Evolutionary conservation across 2,113 vertebrate genomes (phyloP).

Genomic region (Phalacrocorax brasilianus): DNA sequence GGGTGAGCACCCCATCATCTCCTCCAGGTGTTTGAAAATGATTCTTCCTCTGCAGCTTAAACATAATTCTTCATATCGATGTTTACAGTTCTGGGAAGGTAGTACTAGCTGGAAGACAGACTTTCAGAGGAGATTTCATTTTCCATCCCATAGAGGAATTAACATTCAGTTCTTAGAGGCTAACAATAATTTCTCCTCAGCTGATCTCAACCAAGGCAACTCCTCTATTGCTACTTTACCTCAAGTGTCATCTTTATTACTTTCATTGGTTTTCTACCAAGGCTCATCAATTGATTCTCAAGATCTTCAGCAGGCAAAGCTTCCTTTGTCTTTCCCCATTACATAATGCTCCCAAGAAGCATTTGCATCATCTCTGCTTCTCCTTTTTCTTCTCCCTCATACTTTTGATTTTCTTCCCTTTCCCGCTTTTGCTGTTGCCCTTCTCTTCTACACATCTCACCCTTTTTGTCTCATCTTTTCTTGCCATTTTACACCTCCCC

Average conservation of each 20-base stretch:
- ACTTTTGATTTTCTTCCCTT: not conserved
- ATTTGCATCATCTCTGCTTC: not conserved
- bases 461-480: not conserved
- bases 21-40: not conserved
- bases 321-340: not conserved
- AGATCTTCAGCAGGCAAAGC: not conserved
- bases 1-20: not conserved
- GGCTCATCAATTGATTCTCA: not conserved
- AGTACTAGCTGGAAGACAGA: not conserved
- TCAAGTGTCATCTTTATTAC: not conserved
- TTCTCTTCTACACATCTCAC: not conserved
- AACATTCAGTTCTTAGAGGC: not conserved
- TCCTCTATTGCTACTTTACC: not conserved
- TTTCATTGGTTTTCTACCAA: not conserved
- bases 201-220: not conserved
- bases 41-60: not conserved
- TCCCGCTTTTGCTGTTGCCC: not conserved
- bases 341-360: fast-evolving
- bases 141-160: not conserved
- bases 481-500: not conserved
- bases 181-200: not conserved
- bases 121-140: not conserved
- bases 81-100: not conserved
- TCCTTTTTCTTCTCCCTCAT: not conserved
- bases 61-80: not conserved